These are phyloP conservation scores for Brachionus angularis DNA, from an alignment of 1,140 invertebrate species.

Conservation along the genomic window DNA sequence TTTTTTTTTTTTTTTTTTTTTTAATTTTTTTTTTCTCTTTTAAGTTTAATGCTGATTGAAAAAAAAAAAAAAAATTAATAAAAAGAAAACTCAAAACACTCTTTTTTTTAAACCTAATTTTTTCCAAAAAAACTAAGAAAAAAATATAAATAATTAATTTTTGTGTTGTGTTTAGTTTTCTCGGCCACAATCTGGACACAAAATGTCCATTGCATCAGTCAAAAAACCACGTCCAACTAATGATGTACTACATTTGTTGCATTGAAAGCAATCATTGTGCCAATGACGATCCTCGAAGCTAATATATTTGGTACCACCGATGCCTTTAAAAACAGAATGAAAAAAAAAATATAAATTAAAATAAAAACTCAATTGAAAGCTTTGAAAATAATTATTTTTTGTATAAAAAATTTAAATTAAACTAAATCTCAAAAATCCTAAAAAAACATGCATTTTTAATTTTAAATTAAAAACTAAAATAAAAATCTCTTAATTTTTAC, in stretches of 20 bases:
- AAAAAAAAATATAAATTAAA: background rate
- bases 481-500: too few relatives aligned
- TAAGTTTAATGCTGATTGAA: too few relatives aligned
- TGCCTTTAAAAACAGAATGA: conserved; percentile 70
- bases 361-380: background rate
- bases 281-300: conserved; percentile 98
- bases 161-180: conserved; percentile 1
- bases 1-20: too few relatives aligned
- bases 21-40: too few relatives aligned
- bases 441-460: background rate
- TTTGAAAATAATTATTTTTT: too few relatives aligned
- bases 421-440: conserved; percentile 22
- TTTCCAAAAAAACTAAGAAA: background rate
- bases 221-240: conserved; percentile 97
- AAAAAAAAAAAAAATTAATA: too few relatives aligned
- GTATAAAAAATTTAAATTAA: conserved; percentile 27
- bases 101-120: background rate
- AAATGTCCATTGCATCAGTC: conserved; percentile 89
- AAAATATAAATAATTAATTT: background rate
- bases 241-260: conserved; percentile 84
- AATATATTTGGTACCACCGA: conserved; percentile 97
- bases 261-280: conserved; percentile 99
- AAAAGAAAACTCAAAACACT: too few relatives aligned
- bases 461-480: too few relatives aligned
- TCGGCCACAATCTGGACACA: conserved; percentile 97